A percentile compares a stretch with the other conserved stretches of the same genome.
These are phyloP conservation scores for Pissodes strobi DNA, from an alignment of 1,140 invertebrate species.

Conservation along the genomic window DNA sequence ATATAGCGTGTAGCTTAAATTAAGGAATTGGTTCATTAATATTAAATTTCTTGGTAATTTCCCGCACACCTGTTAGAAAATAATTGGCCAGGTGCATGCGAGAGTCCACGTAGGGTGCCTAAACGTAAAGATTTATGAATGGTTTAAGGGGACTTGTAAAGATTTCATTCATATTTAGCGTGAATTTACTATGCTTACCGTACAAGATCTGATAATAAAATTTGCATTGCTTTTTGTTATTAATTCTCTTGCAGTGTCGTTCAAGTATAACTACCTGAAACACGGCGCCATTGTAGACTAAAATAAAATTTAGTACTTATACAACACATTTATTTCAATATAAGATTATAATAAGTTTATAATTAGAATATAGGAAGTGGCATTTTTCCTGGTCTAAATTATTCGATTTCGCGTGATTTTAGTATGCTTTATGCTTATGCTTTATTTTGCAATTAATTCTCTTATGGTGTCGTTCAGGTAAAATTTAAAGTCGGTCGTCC, in stretches of 20 bases:
- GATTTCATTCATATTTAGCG: conserved; percentile 44
- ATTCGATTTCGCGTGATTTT: no score
- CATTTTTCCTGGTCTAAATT: no score
- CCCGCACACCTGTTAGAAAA: conserved; percentile 34
- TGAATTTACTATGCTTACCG: conserved; percentile 37
- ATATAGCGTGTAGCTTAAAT: conserved; percentile 10
- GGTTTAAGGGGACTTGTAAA: conserved; percentile 38
- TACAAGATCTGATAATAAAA: conserved; percentile 35
- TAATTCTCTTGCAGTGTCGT: conserved; percentile 18
- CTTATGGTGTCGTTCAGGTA: no score
- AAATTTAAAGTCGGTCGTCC: no score
- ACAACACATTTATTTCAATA: no score
- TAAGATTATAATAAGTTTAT: no score
- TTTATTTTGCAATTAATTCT: no score
- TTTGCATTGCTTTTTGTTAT: conserved; percentile 31
- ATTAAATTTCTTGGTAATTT: conserved; percentile 22
- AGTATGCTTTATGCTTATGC: no score
- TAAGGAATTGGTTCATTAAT: conserved; percentile 7
- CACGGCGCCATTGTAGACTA: background rate
- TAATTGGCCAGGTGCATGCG: conserved; percentile 30
- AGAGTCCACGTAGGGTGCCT: conserved; percentile 25
- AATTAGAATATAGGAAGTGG: no score
- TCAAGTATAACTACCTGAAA: conserved; percentile 6
- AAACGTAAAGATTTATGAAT: conserved; percentile 44
- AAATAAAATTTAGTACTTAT: no score